Percentiles rank a stretch among this genome's conserved stretches.
phyloP scores from a whole-genome alignment of 92 coral and sea anemone genomes.

The Parazoanthus swiftii region DNA sequence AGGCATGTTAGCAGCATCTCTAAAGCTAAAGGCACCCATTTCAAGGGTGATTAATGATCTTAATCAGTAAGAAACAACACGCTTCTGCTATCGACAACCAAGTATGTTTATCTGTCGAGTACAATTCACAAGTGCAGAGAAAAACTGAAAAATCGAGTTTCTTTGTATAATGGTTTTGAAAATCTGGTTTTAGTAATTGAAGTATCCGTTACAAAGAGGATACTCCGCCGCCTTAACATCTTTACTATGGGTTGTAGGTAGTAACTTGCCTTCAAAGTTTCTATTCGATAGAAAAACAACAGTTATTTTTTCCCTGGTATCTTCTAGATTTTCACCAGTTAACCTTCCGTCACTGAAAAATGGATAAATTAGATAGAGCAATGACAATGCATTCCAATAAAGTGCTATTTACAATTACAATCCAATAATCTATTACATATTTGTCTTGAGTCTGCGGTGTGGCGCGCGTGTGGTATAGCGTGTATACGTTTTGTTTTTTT shows the following conservation, averaged over 20 bases:
- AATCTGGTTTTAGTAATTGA: constrained; percentile 3
- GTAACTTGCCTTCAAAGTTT: not conserved
- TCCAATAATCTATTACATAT: not conserved
- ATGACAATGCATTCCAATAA: too few relatives aligned
- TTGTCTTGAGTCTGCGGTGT: not conserved
- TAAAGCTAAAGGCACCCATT: not conserved
- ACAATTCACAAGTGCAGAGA: not conserved
- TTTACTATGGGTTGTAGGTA: not conserved
- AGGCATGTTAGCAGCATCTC: not conserved
- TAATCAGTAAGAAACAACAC: too few relatives aligned
- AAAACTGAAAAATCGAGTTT: too few relatives aligned
- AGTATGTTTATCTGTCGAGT: not conserved
- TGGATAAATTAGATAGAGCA: not conserved
- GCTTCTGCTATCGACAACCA: not conserved
- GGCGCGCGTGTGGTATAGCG: not conserved
- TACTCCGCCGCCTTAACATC: not conserved
- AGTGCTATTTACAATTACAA: not conserved
- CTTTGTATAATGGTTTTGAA: not conserved
- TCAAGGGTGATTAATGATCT: not conserved
- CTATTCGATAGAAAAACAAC: not conserved
- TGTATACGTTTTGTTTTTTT: not conserved
- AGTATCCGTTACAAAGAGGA: not conserved
- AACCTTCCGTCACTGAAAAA: not conserved
- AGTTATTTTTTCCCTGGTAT: not conserved
- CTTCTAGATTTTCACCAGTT: not conserved